Evolutionary conservation across 1,140 invertebrate species (phyloP).

Genomic region (Sipha flava): DNA sequence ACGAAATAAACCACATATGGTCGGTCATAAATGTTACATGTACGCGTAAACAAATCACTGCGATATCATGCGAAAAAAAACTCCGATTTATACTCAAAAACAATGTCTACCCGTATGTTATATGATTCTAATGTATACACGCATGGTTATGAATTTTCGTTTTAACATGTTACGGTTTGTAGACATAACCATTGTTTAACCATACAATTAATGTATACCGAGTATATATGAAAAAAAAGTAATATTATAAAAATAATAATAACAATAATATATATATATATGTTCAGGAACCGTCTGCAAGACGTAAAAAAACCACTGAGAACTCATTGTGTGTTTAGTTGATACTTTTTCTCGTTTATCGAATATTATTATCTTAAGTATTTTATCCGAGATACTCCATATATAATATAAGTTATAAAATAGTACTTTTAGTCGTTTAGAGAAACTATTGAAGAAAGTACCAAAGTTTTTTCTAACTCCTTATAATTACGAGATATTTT

Average conservation of each 20-base stretch:
- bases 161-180: neutral
- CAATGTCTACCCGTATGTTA: neutral
- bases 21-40: too few species aligned
- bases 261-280: too few species aligned
- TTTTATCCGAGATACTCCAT: neutral
- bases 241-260: too few species aligned
- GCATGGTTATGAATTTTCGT: neutral
- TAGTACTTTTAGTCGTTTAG: neutral
- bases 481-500: slow-evolving; percentile 17
- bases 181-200: neutral
- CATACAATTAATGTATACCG: too few species aligned
- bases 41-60: too few species aligned
- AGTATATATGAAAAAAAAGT: too few species aligned
- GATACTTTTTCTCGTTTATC: slow-evolving; percentile 5
- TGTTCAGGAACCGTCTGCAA: neutral
- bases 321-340: too few species aligned
- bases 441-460: neutral
- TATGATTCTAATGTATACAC: neutral
- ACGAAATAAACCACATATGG: too few species aligned
- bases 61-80: too few species aligned
- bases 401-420: neutral
- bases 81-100: too few species aligned
- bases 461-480: neutral
- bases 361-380: neutral
- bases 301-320: too few species aligned